Evolutionary conservation across 2,113 vertebrate species (phyloP).

Genomic region (Tragelaphus imberbis): DNA sequence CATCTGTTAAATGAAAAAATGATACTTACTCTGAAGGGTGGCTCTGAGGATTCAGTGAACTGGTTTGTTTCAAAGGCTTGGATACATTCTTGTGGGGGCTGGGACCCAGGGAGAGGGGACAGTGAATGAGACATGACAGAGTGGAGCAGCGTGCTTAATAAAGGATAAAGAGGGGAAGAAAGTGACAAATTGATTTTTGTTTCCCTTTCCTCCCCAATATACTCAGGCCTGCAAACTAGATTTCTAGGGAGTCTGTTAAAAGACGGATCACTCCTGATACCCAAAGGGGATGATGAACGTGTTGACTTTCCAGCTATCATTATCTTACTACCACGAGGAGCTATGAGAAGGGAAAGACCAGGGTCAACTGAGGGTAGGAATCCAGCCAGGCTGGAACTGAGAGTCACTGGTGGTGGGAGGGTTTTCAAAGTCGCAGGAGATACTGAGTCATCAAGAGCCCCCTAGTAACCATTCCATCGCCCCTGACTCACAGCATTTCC

Average conservation of each 20-base stretch:
- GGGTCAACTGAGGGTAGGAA: neutral
- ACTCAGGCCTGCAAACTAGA: neutral
- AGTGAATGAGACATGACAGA: neutral
- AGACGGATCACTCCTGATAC: neutral
- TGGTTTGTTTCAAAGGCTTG: neutral
- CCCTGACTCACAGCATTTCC: slow-evolving; percentile 33
- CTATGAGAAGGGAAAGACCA: neutral
- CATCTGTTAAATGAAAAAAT: neutral
- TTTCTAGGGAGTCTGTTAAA: neutral
- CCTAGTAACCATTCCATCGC: neutral
- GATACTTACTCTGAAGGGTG: neutral
- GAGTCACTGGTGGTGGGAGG: neutral
- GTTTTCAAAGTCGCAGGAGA: slow-evolving; percentile 11
- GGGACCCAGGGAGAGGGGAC: neutral
- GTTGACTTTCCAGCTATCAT: neutral
- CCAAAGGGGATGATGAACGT: neutral
- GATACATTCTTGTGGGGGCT: neutral
- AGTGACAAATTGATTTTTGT: neutral
- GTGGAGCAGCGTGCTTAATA: neutral
- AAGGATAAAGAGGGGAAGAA: neutral
- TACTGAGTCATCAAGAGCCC: neutral
- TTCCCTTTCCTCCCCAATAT: neutral
- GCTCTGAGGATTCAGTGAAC: neutral
- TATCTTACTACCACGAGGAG: neutral
- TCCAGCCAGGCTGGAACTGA: neutral